Percentiles rank a stretch among this genome's conserved stretches.
Evolutionary conservation across 2,113 vertebrate genomes (phyloP).

Genomic region (Pteruthius melanotis): DNA sequence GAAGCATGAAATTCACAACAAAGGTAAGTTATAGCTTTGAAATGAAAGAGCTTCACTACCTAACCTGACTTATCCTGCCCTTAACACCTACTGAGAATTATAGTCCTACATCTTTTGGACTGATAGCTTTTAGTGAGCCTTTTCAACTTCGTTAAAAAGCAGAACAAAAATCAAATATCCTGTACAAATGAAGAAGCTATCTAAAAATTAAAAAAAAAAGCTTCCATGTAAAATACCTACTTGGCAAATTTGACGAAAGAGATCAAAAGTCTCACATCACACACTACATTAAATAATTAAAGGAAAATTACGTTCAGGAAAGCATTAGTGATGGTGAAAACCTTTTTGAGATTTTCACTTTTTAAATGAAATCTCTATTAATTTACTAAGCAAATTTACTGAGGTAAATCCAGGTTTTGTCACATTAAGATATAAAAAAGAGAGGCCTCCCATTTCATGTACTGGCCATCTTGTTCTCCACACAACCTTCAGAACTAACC

Average conservation of each 20-base stretch:
- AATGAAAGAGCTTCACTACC: conserved; percentile 22
- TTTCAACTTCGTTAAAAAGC: conserved; percentile 48
- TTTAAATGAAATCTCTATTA: neutral
- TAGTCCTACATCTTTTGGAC: conserved; percentile 9
- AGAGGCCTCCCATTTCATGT: neutral
- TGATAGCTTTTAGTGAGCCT: neutral
- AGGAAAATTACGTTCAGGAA: neutral
- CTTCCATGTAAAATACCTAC: neutral
- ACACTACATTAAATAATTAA: neutral
- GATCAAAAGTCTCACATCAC: neutral
- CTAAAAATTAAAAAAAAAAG: neutral
- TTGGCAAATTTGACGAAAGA: neutral
- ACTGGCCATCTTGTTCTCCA: neutral
- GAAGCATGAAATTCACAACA: conserved; percentile 57
- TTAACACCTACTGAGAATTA: conserved; percentile 18
- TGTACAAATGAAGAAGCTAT: neutral
- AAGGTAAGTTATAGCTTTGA: conserved; percentile 29
- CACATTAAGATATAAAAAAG: neutral
- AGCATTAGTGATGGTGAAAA: neutral
- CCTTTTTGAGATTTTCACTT: neutral
- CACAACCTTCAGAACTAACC: neutral
- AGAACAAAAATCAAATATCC: conserved; percentile 19
- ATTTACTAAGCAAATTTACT: neutral
- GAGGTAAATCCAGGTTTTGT: neutral
- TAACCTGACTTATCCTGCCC: conserved; percentile 33